Evolutionary conservation across 2,888 invertebrate species (phyloP), one percentile per base, ranked within the genome.

Genomic region (Drosophila niveifrons): DNA sequence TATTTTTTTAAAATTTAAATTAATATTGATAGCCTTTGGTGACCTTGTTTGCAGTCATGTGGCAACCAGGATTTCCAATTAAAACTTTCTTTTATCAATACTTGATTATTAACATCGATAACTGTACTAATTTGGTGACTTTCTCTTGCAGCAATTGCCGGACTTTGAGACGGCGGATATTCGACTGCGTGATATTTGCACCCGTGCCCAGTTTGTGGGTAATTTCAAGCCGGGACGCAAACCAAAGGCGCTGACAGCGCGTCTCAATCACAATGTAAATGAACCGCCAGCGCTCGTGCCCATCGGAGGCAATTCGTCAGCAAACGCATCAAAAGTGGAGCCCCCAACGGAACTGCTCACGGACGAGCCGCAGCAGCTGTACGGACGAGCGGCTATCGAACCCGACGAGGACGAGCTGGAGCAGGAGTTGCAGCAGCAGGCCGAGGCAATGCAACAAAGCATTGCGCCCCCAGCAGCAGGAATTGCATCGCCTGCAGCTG

Each of bases 111-210:
- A n/a, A n/a, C n/a, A 3, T 39, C 9, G 31, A 39, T 4, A 41
- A 41, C 13, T 13, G 15, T 18, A 15, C 18, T 17, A 44, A 15
- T 44, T 23, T 23, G 43, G 3, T 4, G 23, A 13, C 58, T 67
- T 68, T 7, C 41, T 43, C 93, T 93, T 8, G 1, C 88, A 96
- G 95, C 94, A 94, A 83, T 95, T 96, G 90, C 95, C 96, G 15
- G 96, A 97, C 91, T 93, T 97, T 56, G 95, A 96, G 84, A 96
- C 96, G 11, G 94, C 94, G 79, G 96, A 96, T 52, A 95, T 97
- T 78, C 95, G 95, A 8, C 92, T 97, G 57, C 94, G 96, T 80
- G 97, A 95, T 72, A 90, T 93, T 10, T 91, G 91, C 66, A 90
- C 90, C 2, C 83, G 92, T 15, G 91, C 92, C 1, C 92, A 92